Evolutionary conservation across 2,797 vertebrate species (phyloP).

Genomic region (Anguilla megastoma): DNA sequence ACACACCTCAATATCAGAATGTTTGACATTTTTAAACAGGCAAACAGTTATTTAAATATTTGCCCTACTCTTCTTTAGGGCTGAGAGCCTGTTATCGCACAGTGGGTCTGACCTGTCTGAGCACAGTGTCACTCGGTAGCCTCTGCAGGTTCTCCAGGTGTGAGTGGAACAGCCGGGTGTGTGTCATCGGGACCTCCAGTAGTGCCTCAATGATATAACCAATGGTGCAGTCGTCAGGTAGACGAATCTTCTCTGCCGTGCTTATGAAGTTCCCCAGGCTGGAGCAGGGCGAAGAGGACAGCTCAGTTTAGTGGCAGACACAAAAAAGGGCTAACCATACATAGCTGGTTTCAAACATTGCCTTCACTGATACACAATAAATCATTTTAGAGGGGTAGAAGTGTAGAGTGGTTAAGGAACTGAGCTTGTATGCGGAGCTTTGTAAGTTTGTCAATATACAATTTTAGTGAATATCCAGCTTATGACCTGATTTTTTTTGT

Average conservation of each 20-base stretch:
- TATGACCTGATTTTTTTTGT: neutral
- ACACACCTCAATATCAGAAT: neutral
- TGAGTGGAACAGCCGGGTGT: constrained; percentile 88
- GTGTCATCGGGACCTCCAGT: constrained; percentile 84
- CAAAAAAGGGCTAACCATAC: neutral
- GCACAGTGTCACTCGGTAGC: constrained; percentile 72
- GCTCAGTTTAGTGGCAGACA: neutral
- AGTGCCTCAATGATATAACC: constrained; percentile 96
- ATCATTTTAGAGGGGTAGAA: neutral
- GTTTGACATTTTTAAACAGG: neutral
- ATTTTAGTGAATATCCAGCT: neutral
- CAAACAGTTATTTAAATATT: neutral
- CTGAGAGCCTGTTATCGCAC: neutral
- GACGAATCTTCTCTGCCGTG: constrained; percentile 91
- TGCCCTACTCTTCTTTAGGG: neutral
- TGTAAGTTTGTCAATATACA: neutral
- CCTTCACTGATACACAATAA: neutral
- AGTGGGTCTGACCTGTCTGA: constrained; percentile 77
- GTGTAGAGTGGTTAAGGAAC: constrained; percentile 6
- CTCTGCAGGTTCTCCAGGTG: constrained; percentile 92
- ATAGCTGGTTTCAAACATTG: neutral
- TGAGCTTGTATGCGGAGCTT: neutral
- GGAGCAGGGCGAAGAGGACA: constrained; percentile 15
- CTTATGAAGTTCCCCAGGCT: constrained; percentile 97
- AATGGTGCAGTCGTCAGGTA: constrained; percentile 94